A percentile compares a stretch with the other conserved stretches of the same genome.
These are phyloP conservation scores for Hydractinia echinata DNA, from an alignment of 30 jellyfish, hydroid and myxozoan species.

Conservation along the genomic window DNA sequence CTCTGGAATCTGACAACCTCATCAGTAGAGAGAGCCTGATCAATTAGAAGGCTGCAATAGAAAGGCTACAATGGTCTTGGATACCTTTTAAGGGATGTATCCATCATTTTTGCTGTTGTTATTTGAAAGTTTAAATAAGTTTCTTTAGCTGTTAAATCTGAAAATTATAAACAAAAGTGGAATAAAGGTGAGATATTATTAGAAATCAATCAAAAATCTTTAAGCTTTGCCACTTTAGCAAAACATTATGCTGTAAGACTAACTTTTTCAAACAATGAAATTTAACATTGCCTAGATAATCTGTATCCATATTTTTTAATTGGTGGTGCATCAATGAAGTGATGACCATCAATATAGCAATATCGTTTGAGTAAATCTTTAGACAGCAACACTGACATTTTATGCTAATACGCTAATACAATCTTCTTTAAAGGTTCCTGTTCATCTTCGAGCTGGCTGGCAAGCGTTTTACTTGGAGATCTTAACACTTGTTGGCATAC, in stretches of 20 bases:
- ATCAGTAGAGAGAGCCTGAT: background rate
- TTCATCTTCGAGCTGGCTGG: constrained; percentile 97
- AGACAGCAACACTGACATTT: background rate
- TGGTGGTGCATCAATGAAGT: background rate
- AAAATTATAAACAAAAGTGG: no score
- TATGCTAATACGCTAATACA: background rate
- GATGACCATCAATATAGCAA: background rate
- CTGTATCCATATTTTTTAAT: background rate
- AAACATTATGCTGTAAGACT: no score
- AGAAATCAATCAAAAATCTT: no score
- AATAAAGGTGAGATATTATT: no score
- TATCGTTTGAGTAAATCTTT: background rate
- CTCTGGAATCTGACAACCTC: background rate
- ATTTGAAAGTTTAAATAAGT: no score
- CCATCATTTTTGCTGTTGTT: no score
- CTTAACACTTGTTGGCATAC: constrained; percentile 81
- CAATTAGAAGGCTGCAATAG: background rate
- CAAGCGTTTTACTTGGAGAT: constrained; percentile 92
- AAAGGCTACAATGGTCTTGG: no score
- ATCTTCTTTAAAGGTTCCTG: constrained; percentile 70
- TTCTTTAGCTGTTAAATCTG: no score
- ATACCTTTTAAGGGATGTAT: no score
- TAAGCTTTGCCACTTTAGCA: no score
- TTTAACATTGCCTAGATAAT: no score
- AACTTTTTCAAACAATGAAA: no score